Conservation (phyloP, 2,888 invertebrate genomes). For the Smittia aterrima region DNA sequence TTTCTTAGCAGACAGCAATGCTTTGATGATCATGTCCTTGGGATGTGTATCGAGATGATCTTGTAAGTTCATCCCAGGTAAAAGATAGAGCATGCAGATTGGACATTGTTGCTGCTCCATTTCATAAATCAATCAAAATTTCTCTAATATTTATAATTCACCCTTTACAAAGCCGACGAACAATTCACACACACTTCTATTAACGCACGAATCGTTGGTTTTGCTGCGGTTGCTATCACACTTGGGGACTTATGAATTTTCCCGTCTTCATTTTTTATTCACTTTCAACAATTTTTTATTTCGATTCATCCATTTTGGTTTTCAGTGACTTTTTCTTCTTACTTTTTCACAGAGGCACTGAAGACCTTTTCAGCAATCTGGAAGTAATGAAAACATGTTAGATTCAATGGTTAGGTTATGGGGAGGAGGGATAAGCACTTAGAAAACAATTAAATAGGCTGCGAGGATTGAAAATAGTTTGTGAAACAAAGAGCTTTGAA, state of each 20-base stretch:
- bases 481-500: constrained; percentile 7
- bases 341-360: constrained; percentile 33
- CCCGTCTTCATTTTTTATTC: constrained; percentile 35
- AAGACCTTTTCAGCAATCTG: constrained; percentile 12
- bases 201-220: not conserved
- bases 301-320: constrained; percentile 33
- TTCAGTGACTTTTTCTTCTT: constrained; percentile 30
- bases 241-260: constrained; percentile 38
- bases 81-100: constrained; percentile 78
- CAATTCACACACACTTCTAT: constrained; percentile 11
- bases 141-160: constrained; percentile 5
- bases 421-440: not conserved
- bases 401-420: not conserved
- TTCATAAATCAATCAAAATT: constrained; percentile 11
- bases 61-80: constrained; percentile 78
- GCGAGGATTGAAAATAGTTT: not conserved
- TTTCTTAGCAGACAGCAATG: constrained; percentile 57
- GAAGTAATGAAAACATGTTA: constrained; percentile 16
- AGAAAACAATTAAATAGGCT: not conserved
- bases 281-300: constrained; percentile 20
- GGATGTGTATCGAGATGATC: constrained; percentile 82
- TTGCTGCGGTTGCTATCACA: constrained; percentile 34
- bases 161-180: not conserved
- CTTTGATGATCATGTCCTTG: constrained; percentile 83
- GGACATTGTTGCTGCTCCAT: constrained; percentile 64